Base-by-base conservation (phyloP, 2,888 invertebrate genomes). In the Iphiclides podalirius region DNA sequence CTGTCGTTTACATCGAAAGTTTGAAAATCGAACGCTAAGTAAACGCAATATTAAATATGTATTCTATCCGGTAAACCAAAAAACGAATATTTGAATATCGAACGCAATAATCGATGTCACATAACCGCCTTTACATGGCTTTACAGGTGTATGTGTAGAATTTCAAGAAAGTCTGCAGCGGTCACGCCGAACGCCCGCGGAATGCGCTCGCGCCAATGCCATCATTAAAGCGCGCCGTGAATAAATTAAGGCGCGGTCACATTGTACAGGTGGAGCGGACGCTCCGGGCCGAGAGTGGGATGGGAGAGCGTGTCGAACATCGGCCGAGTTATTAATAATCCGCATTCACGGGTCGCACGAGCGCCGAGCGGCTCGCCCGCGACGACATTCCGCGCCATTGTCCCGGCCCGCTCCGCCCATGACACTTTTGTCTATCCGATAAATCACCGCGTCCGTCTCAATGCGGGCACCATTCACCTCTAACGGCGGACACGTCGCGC, bases 361-460 rank as follows among this genome's bases (percentile, higher is more conserved):
- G 85, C 82, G 73, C 65, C 76, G 63, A 52, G 69, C 76, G 76
- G 69, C 71, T 77, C 70, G 79, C 77, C 71, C 69, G 80, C 81
- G 79, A 82, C 86, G 77, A 84, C 87, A 88, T 87, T 87, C 87
- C 87, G 71, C 63, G 66, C 76, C 76, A 87, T 87, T 87, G 87
- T 87, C 73, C 77, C 71, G 66, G 79, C 79, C 79, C 79, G 85
- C 83, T n/a, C n/a, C n/a, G n/a, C n/a, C n/a, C n/a, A n/a, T n/a
- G 78, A 86, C 83, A 85, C 85, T 86, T 82, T 86, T 84, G 83
- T 86, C 87, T 85, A 84, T 82, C 82, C 79, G 66, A 86, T 87
- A 86, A 81, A 87, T 87, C 87, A 85, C 85, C 70, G 69, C 75
- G 67, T 68, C 74, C 73, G 72, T 64, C 64, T 79, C 80, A 80